Conservation (phyloP, 2,888 invertebrate species). For the Geophilus truncorum region DNA sequence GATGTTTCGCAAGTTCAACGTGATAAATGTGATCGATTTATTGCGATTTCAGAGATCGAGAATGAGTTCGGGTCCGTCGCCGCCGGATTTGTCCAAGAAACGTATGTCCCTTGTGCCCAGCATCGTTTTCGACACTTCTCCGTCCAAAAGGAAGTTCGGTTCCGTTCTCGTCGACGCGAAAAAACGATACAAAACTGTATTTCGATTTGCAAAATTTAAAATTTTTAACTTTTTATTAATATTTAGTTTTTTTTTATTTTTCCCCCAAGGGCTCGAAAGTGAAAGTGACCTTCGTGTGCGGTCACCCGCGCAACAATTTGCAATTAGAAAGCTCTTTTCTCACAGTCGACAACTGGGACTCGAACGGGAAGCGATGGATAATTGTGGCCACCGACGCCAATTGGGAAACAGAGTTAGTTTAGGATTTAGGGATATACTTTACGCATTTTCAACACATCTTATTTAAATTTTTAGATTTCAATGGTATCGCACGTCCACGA, state of each 20-base stretch:
- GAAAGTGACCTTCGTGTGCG: conserved; percentile 44
- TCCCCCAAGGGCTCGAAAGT: background rate
- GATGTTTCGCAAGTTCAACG: too few relatives aligned
- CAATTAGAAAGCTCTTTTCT: conserved; percentile 51
- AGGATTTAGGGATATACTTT: background rate
- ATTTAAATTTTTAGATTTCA: background rate
- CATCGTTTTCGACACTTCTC: background rate
- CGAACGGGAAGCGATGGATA: conserved; percentile 54
- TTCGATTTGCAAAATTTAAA: too few relatives aligned
- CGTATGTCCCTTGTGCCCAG: background rate
- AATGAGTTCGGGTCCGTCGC: background rate
- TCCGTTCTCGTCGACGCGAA: background rate
- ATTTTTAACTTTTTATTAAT: too few relatives aligned
- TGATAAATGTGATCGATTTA: too few relatives aligned
- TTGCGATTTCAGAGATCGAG: background rate
- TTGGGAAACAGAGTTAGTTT: conserved; percentile 74
- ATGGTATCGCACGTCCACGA: background rate
- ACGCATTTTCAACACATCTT: background rate
- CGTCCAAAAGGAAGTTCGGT: background rate
- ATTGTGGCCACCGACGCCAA: conserved; percentile 72
- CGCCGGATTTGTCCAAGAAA: background rate
- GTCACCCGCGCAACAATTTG: conserved; percentile 70
- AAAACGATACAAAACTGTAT: background rate
- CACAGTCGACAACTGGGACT: background rate
- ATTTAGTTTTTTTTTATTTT: too few relatives aligned